phyloP scores from a whole-genome alignment of 2,113 vertebrate species.

The Turdus rufiventris region DNA sequence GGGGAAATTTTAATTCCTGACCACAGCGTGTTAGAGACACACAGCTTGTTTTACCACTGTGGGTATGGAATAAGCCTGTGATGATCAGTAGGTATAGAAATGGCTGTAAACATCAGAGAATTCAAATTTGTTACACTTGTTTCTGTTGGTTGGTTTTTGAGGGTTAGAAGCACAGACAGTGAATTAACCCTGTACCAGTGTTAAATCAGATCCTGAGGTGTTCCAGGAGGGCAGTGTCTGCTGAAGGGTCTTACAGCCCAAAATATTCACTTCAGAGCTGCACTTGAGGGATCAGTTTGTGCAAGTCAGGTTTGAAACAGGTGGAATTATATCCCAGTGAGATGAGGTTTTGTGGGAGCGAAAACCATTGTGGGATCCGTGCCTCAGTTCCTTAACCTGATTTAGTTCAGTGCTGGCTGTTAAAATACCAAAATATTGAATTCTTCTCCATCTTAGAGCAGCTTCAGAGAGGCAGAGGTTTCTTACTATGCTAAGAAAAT shows the following conservation, averaged over 20 bases:
- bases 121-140: not conserved
- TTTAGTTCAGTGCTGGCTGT: not conserved
- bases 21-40: not conserved
- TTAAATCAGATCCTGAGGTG: not conserved
- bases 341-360: not conserved
- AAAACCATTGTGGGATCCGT: accelerated
- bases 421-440: not conserved
- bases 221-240: not conserved
- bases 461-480: not conserved
- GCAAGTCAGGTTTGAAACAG: not conserved
- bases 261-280: not conserved
- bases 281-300: not conserved
- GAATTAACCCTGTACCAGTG: not conserved
- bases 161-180: not conserved
- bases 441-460: not conserved
- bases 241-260: not conserved
- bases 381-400: not conserved
- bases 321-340: not conserved
- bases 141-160: not conserved
- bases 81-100: not conserved
- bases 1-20: not conserved
- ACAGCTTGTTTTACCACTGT: not conserved
- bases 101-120: accelerated
- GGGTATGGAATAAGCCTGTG: not conserved
- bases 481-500: not conserved